phyloP scores from a whole-genome alignment of 1,140 invertebrate species.

The Papilio aristodemus region DNA sequence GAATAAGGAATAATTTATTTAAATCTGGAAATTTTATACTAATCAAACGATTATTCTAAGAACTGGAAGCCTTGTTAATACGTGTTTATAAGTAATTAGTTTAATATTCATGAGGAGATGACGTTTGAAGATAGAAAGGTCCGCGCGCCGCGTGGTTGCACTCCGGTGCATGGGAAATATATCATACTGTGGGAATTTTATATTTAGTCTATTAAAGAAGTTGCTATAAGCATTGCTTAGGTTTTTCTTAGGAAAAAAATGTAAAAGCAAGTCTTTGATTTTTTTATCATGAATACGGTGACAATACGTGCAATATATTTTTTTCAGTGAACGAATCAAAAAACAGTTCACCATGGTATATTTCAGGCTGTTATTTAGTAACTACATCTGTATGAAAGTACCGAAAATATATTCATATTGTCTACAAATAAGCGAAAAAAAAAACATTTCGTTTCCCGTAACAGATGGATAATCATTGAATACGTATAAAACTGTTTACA shows the following conservation, averaged over 20 bases:
- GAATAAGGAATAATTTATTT: not conserved
- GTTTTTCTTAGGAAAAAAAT: not conserved
- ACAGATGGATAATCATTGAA: too few relatives aligned
- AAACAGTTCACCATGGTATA: too few relatives aligned
- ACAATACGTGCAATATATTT: too few relatives aligned
- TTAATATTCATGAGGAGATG: slow-evolving; percentile 10
- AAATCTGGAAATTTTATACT: not conserved
- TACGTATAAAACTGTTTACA: too few relatives aligned
- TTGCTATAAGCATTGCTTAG: not conserved
- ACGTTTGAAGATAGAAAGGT: not conserved
- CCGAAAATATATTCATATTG: too few relatives aligned
- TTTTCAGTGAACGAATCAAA: too few relatives aligned
- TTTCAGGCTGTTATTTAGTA: too few relatives aligned
- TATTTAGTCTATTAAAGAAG: not conserved
- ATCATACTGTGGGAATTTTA: slow-evolving; percentile 15
- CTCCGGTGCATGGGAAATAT: slow-evolving; percentile 10
- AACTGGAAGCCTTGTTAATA: not conserved
- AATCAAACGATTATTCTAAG: not conserved
- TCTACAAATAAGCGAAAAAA: too few relatives aligned
- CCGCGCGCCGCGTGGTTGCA: not conserved
- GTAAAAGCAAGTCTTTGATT: too few relatives aligned
- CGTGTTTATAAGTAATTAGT: not conserved
- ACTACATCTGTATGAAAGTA: too few relatives aligned
- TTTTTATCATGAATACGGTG: too few relatives aligned
- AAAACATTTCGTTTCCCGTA: too few relatives aligned